Percentiles rank a stretch among this genome's conserved stretches.
These are phyloP conservation scores for Pseudomyrmex pallidus DNA, from an alignment of 1,140 invertebrate genomes.

Conservation along the genomic window DNA sequence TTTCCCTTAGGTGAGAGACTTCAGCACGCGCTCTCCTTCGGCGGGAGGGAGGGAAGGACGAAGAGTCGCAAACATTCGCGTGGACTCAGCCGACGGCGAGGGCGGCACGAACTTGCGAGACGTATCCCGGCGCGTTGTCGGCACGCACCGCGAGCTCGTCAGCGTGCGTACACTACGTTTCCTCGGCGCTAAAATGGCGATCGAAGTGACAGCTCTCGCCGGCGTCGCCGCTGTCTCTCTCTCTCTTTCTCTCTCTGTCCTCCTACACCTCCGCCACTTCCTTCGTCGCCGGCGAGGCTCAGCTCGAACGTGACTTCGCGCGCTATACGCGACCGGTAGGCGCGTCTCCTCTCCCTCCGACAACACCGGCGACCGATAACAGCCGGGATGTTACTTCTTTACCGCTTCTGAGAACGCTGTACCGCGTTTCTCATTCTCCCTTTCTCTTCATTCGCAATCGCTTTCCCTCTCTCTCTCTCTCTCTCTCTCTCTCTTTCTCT, in stretches of 20 bases:
- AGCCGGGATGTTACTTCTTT: conserved; percentile 20
- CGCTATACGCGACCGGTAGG: conserved; percentile 57
- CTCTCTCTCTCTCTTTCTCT: conserved; percentile 10
- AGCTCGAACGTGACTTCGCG: conserved; percentile 41
- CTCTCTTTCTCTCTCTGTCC: not conserved
- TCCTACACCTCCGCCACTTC: not conserved
- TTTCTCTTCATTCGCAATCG: not conserved
- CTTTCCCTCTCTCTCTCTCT: conserved; percentile 1
- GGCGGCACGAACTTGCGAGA: conserved; percentile 60
- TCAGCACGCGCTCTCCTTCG: not conserved
- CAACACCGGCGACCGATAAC: conserved; percentile 33
- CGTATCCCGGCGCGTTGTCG: conserved; percentile 71
- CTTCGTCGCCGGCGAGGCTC: conserved; percentile 29
- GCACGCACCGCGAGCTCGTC: conserved; percentile 63
- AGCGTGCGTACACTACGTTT: conserved; percentile 79
- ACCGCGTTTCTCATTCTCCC: not conserved
- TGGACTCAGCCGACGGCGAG: conserved; percentile 29
- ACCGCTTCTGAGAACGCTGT: conserved; percentile 19
- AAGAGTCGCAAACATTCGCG: conserved; percentile 33
- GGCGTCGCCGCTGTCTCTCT: conserved; percentile 49
- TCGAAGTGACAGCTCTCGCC: conserved; percentile 82
- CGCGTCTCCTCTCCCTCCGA: conserved; percentile 28
- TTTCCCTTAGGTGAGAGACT: not conserved
- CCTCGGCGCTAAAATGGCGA: conserved; percentile 84
- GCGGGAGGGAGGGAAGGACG: not conserved